Base-by-base conservation (phyloP, 37 sponge, comb jelly and placozoan species). In the Spongia lamella region DNA sequence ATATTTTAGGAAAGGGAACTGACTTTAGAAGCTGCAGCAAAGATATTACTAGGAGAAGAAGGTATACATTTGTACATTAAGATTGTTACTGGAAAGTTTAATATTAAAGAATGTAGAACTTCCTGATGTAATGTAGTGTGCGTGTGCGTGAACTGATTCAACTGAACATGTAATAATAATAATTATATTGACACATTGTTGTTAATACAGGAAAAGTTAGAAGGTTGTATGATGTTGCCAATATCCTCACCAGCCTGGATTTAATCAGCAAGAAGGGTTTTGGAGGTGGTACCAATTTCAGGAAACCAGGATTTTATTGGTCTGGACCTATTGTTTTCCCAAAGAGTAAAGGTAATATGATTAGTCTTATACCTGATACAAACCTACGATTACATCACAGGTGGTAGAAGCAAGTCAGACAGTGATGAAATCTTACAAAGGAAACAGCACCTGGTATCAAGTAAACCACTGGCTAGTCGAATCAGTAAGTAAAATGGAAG, bases 171-270 rank as follows among this genome's bases (percentile, higher is more conserved):
- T 25, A n/a, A 61, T 14, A 16, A 52, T 52, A 27, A 19, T 24
- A 7, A 35, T 7, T 55, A n/a, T 55, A 21, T 72, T 74, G 19
- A 20, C 36, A 19, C 60, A n/a, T 29, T 4, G 17, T 53, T 30
- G 16, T 30, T 11, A 16, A 33, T 33, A 24, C 73, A 87, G 92
- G 88, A n/a, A 94, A 94, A 68, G 95, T 94, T 22, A 77, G 95
- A n/a, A 54, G 95, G 38, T 78, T 94, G 59, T 94, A 94, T 64
- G 95, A 94, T 79, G 90, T 94, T 52, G 92, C 95, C 61, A 94
- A 94, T 63, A 83, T 94, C 19, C 79, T 94, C 25, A 75, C 88
- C 34, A 94, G 90, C 34, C 75, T 94, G 67, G 83, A 73, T 1
- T 70, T 94, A 14, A 94, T 94, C 38, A 73, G 54, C 6, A 87